Conservation (phyloP, 1,140 invertebrate species). For the Radopholus similis region DNA sequence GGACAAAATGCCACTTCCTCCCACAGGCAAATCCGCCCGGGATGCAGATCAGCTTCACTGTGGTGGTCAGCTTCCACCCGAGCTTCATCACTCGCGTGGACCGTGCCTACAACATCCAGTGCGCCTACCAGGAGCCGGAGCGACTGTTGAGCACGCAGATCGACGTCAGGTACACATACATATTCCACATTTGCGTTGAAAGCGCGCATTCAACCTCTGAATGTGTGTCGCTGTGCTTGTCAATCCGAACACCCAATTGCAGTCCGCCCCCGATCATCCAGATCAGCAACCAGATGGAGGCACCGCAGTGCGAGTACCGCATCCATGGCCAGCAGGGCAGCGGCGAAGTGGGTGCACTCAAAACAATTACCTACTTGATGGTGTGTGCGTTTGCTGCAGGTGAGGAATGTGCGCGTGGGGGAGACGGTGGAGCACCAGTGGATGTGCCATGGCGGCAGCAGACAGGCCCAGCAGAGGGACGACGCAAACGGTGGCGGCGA, state of each 20-base stretch:
- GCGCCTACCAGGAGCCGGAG: slow-evolving; percentile 38
- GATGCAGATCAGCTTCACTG: slow-evolving; percentile 33
- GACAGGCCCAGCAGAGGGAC: not conserved
- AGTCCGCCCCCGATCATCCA: slow-evolving; percentile 24
- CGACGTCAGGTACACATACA: slow-evolving; percentile 36
- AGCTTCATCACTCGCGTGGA: slow-evolving; percentile 43
- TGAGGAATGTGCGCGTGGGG: slow-evolving; percentile 31
- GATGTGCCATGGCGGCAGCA: slow-evolving; percentile 13
- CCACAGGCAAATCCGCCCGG: slow-evolving; percentile 38
- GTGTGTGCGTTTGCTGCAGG: not conserved
- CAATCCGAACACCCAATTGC: no score
- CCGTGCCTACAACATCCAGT: slow-evolving; percentile 42
- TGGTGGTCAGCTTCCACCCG: slow-evolving; percentile 44
- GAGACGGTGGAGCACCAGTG: slow-evolving; percentile 31
- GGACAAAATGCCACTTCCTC: not conserved
- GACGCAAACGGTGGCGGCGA: not conserved
- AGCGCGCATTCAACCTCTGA: not conserved
- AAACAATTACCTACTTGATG: not conserved
- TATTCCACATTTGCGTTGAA: not conserved
- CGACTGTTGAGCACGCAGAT: slow-evolving; percentile 25
- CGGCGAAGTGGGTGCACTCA: not conserved
- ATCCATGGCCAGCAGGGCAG: slow-evolving; percentile 15
- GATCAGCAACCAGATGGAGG: slow-evolving; percentile 22
- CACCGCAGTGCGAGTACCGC: slow-evolving; percentile 30
- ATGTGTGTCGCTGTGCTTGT: not conserved